phyloP scores from a whole-genome alignment of 2,888 invertebrate species.

The Lasius fuliginosus region DNA sequence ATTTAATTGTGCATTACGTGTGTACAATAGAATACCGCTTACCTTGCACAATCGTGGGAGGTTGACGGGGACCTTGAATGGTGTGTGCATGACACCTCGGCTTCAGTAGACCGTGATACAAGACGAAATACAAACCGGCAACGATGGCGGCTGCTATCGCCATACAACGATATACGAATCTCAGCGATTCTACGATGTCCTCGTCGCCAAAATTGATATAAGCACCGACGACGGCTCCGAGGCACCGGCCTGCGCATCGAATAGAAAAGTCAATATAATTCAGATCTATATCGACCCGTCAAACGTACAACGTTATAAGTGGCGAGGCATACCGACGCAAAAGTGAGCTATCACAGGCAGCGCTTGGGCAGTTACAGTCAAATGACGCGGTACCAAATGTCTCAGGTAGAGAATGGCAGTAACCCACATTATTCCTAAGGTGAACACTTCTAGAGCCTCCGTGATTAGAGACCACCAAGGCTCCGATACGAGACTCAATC shows the following conservation, averaged over 20 bases:
- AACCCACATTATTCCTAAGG: slow-evolving; percentile 93
- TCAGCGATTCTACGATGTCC: slow-evolving; percentile 85
- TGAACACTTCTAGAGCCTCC: slow-evolving; percentile 92
- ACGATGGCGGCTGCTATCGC: slow-evolving; percentile 90
- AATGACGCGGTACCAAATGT: slow-evolving; percentile 92
- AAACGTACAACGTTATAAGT: not conserved
- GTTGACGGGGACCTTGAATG: slow-evolving; percentile 89
- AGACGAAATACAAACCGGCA: slow-evolving; percentile 90
- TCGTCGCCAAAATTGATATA: slow-evolving; percentile 86
- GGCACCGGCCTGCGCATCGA: slow-evolving; percentile 88
- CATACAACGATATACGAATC: slow-evolving; percentile 89
- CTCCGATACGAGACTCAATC: slow-evolving; percentile 83
- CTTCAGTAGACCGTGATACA: slow-evolving; percentile 92
- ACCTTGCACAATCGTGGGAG: slow-evolving; percentile 90
- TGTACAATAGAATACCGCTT: slow-evolving; percentile 63
- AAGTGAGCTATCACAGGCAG: slow-evolving; percentile 93
- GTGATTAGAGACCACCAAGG: slow-evolving; percentile 90
- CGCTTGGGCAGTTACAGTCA: slow-evolving; percentile 93
- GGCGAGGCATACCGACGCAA: slow-evolving; percentile 88
- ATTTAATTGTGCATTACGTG: not conserved
- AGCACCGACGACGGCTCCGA: slow-evolving; percentile 90
- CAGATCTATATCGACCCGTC: slow-evolving; percentile 52
- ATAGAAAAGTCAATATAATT: slow-evolving; percentile 32
- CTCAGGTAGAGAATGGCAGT: slow-evolving; percentile 93
- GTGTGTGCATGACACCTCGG: slow-evolving; percentile 90